Evolutionary conservation across 2,888 invertebrate genomes (phyloP), one percentile per base, ranked within the genome.

Genomic region (Napeogenes inachia): DNA sequence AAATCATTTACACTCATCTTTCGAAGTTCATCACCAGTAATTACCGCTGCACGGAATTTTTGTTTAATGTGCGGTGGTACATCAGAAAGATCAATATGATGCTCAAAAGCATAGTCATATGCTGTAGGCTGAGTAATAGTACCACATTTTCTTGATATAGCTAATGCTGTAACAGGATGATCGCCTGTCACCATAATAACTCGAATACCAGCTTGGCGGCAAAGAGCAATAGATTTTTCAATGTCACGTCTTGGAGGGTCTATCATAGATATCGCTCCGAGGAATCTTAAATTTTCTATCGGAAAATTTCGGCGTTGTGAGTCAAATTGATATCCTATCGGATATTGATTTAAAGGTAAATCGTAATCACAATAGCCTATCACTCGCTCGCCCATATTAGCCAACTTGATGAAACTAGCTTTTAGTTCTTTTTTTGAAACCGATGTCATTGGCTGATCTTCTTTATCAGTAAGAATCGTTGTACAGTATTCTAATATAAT

Each of bases 311-410:
- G 84, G 5, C 90, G 78, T 35, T 93, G 92, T 0, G 92, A 81
- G 64, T 93, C 88, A 69, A 94, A 95, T 13, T 75, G 71, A 73
- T 81, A 94, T 35, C 91, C 92, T 8, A 81, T 73, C 1, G 93
- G 93, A 75, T 78, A 91, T 3, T 66, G 59, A 4, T 84, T 87
- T 38, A 89, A 70, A 0, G 94, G 92, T 46, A 97, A 85, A 35
- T 86, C 73, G 0, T 91, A 87, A 80, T 97, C 96, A 73, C 95
- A 95, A 82, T 97, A 97, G 21, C 95, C 96, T 57, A 97, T 89
- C 1, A 97, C 96, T 63, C 97, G 92, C 81, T 97, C 97, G 35
- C 97, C 97, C 81, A 95, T 93, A 70, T 95, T 95, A 61, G 96
- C 97, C 61, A 98, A 82, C 79, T 95, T 95, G 60, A 94, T 91